phyloP scores from a whole-genome alignment of 2,113 vertebrate genomes.

The Prunella himalayana region DNA sequence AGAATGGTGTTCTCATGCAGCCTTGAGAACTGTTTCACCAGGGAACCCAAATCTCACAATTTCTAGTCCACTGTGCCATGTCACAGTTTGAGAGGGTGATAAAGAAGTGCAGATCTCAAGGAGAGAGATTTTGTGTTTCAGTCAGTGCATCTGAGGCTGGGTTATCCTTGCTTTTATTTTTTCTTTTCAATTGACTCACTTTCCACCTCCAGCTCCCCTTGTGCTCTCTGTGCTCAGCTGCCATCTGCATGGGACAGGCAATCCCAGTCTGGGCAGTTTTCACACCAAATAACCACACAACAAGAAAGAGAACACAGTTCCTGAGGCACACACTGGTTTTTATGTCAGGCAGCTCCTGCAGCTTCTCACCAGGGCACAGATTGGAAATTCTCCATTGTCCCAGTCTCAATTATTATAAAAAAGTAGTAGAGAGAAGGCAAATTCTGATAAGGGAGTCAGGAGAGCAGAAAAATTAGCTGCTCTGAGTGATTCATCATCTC shows the following conservation, averaged over 20 bases:
- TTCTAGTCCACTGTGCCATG: not conserved
- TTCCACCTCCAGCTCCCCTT: not conserved
- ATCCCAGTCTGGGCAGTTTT: not conserved
- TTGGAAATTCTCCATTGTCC: not conserved
- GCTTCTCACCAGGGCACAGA: constrained; percentile 3
- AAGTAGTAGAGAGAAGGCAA: not conserved
- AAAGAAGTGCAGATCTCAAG: not conserved
- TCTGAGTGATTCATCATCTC: not conserved
- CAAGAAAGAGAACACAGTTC: not conserved
- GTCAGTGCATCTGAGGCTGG: not conserved
- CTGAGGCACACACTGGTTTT: not conserved
- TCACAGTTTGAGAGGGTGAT: not conserved
- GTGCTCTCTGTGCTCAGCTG: fast-evolving
- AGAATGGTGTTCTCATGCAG: not conserved
- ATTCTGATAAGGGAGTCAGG: not conserved
- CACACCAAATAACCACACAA: constrained; percentile 18
- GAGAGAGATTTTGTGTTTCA: not conserved
- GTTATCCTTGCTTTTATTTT: not conserved
- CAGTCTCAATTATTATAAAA: not conserved
- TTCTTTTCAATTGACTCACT: not conserved
- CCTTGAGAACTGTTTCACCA: not conserved
- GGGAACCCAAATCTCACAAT: not conserved
- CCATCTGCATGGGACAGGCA: not conserved
- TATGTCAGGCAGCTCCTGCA: constrained; percentile 7
- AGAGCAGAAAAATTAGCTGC: not conserved